Evolutionary conservation across 2,888 invertebrate species (phyloP).

Genomic region (Stenolophus ochropezus): DNA sequence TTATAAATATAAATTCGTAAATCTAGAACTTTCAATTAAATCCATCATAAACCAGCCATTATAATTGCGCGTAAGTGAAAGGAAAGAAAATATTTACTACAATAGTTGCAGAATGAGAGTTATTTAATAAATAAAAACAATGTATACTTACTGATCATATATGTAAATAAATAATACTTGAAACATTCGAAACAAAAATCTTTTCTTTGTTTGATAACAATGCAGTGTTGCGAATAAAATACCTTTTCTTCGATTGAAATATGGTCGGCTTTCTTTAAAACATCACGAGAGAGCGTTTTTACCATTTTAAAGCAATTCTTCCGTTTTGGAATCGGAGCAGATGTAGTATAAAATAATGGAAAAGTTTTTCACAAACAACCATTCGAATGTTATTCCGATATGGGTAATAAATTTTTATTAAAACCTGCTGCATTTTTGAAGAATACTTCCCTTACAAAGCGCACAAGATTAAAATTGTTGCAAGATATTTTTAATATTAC

Average conservation of each 20-base stretch:
- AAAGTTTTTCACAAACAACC: neutral
- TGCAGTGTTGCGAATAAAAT: neutral
- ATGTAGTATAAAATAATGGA: constrained; percentile 10
- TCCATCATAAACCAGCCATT: no score
- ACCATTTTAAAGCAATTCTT: neutral
- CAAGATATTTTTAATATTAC: constrained; percentile 1
- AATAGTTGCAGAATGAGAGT: no score
- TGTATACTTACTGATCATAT: neutral
- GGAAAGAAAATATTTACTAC: no score
- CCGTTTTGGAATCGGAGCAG: neutral
- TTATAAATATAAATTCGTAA: no score
- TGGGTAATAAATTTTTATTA: constrained; percentile 32
- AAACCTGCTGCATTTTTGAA: constrained; percentile 16
- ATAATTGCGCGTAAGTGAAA: no score
- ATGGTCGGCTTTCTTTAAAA: neutral
- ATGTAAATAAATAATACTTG: neutral
- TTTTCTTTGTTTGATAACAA: neutral
- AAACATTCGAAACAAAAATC: neutral
- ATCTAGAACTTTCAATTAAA: no score
- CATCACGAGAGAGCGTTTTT: neutral
- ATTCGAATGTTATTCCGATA: constrained; percentile 3
- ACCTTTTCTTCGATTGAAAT: neutral
- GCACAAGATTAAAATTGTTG: constrained; percentile 1
- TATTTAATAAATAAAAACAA: no score
- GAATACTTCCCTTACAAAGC: neutral